phyloP scores from a whole-genome alignment of 2,888 invertebrate species.

The Strigamia maritima region DNA sequence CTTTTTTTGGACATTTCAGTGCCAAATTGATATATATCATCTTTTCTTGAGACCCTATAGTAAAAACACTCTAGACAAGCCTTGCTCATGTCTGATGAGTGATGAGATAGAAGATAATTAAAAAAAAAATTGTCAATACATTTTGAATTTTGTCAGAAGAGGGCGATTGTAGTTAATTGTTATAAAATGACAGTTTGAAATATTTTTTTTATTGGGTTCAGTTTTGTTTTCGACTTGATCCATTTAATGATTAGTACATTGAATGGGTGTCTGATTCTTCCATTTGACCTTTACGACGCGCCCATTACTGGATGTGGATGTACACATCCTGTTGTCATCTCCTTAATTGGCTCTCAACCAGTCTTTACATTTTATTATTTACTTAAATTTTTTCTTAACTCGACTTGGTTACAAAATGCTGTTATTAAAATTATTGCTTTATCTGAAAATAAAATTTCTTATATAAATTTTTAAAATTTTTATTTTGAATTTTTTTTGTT shows the following conservation, averaged over 20 bases:
- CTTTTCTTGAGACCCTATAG: too few relatives aligned
- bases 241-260: not conserved
- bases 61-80: too few relatives aligned
- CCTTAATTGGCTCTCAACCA: slow-evolving; percentile 1
- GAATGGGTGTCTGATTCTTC: slow-evolving; percentile 1
- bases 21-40: too few relatives aligned
- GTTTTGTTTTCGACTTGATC: not conserved
- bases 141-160: too few relatives aligned
- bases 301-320: slow-evolving; percentile 16
- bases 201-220: not conserved
- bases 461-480: too few relatives aligned
- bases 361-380: slow-evolving; percentile 11
- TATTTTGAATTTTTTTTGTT: too few relatives aligned
- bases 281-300: slow-evolving; percentile 12
- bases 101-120: too few relatives aligned
- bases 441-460: not conserved
- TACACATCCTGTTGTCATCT: slow-evolving; percentile 23
- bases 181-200: not conserved
- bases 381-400: not conserved
- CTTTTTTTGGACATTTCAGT: too few relatives aligned
- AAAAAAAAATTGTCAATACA: too few relatives aligned
- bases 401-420: not conserved
- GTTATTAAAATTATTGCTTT: not conserved
- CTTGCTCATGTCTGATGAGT: too few relatives aligned
- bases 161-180: too few relatives aligned